phyloP scores from a whole-genome alignment of 2,888 invertebrate genomes.

The Scotopteryx bipunctaria region DNA sequence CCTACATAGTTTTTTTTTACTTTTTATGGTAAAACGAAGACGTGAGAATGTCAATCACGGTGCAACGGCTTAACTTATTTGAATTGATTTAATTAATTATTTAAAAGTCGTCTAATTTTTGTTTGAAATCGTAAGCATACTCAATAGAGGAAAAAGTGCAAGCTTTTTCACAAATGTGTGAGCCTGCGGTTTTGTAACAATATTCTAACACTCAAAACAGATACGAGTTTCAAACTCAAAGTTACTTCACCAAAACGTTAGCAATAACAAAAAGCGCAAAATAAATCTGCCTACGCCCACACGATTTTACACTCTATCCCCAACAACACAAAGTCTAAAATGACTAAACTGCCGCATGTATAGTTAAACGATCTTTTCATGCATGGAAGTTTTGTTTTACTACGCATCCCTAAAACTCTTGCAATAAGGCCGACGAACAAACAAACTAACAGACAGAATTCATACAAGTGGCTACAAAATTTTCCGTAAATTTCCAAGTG shows the following conservation, averaged over 20 bases:
- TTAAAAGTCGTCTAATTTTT: too few relatives aligned
- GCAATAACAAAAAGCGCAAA: constrained; percentile 29
- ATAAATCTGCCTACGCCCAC: not conserved
- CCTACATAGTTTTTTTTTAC: too few relatives aligned
- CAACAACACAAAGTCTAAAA: not conserved
- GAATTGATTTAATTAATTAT: not conserved
- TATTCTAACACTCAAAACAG: constrained; percentile 27
- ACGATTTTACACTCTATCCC: not conserved
- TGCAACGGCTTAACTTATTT: too few relatives aligned
- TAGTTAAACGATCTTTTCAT: constrained; percentile 22
- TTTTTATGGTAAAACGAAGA: too few relatives aligned
- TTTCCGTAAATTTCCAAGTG: constrained; percentile 36
- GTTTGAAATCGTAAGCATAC: too few relatives aligned
- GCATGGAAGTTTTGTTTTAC: constrained; percentile 35
- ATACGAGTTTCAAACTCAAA: constrained; percentile 32
- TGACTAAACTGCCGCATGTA: constrained; percentile 3
- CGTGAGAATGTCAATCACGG: too few relatives aligned
- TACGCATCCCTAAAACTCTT: constrained; percentile 36
- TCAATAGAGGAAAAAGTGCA: too few relatives aligned
- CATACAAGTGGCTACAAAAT: constrained; percentile 46
- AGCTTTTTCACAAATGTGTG: too few relatives aligned
- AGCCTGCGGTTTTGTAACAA: constrained; percentile 20
- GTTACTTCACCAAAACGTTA: constrained; percentile 33
- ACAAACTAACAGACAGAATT: constrained; percentile 43
- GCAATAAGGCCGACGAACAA: constrained; percentile 35